Base-by-base conservation (phyloP, 2,797 vertebrate genomes). In the Falco concolor region DNA sequence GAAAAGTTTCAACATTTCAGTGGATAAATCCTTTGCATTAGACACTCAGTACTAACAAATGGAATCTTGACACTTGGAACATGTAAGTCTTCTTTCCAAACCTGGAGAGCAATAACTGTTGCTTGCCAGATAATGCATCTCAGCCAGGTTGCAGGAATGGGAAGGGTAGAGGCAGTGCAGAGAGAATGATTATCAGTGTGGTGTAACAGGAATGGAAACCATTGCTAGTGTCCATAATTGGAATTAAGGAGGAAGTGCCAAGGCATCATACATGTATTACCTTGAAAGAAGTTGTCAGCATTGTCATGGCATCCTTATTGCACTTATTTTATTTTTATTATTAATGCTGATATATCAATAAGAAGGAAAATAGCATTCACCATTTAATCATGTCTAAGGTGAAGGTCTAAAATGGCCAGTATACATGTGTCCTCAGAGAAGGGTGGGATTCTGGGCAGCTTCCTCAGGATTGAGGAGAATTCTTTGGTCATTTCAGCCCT, bases 241-340 rank as follows among this genome's bases (percentile, higher is more conserved):
- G 38, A 32, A 17, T 16, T 45, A 24, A 42, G n/a, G 42, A 27
- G 28, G 15, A 85, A 38, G 21, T 42, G 10, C 5, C 45, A 76
- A 15, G 42, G 27, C 13, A 24, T 47, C 28, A 30, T n/a, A 18
- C 12, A 24, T 21, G 20, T 15, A 9, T n/a, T 61, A 18, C 19
- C 9, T 59, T 52, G 24, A 47, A 59, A 56, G 15, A n/a, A 44
- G 1, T 8, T 83, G 3, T 63, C 13, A 2, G 11, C 2, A 0
- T 23, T 44, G 17, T 63, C 13, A 25, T 49, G 49, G 10, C 20
- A 28, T 52, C 67, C 12, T 17, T n/a, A 1, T 21, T 56, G 30
- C 18, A 27, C 23, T 23, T 44, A 3, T 0, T 0, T 42, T 42
- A 42, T 42, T 42, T 16, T 15, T 42, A 40, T 40, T 40, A 40